Conservation (phyloP, 2,797 vertebrate genomes). For the Aselliscus stoliczkanus region DNA sequence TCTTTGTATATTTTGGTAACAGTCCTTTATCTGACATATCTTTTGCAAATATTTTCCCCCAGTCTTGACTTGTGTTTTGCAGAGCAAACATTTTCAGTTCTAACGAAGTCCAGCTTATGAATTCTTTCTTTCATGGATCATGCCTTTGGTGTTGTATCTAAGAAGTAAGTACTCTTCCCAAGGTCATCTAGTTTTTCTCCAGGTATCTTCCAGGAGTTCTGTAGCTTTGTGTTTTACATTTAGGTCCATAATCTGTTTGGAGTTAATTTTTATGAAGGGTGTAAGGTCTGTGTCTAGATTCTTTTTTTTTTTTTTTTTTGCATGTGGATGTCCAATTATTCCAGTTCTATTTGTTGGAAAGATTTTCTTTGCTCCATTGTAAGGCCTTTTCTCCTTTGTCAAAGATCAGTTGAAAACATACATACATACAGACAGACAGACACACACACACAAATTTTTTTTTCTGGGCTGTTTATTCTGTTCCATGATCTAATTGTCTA, state of each 20-base stretch:
- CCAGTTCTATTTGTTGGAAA: too few relatives aligned
- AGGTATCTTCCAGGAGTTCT: not conserved
- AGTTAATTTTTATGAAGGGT: too few relatives aligned
- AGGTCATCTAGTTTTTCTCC: too few relatives aligned
- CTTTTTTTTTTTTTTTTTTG: not conserved
- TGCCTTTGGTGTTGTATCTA: not conserved
- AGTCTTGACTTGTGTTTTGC: not conserved
- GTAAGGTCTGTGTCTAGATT: too few relatives aligned
- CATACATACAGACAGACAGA: too few relatives aligned
- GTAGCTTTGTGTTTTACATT: not conserved
- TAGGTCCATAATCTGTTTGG: not conserved
- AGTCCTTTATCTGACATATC: not conserved
- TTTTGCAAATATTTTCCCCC: not conserved
- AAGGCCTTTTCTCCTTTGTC: not conserved
- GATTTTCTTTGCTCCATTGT: too few relatives aligned
- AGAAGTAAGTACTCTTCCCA: too few relatives aligned
- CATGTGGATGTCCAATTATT: not conserved
- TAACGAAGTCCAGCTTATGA: not conserved
- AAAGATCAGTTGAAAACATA: too few relatives aligned
- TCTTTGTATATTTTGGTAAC: not conserved
- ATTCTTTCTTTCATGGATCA: not conserved
- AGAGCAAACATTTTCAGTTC: not conserved
- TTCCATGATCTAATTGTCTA: not conserved
- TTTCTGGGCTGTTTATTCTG: not conserved
- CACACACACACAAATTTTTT: too few relatives aligned